Evolutionary conservation across 2,888 invertebrate genomes (phyloP), one percentile per base, ranked within the genome.

Genomic region (Brachynemurus nebulosus): DNA sequence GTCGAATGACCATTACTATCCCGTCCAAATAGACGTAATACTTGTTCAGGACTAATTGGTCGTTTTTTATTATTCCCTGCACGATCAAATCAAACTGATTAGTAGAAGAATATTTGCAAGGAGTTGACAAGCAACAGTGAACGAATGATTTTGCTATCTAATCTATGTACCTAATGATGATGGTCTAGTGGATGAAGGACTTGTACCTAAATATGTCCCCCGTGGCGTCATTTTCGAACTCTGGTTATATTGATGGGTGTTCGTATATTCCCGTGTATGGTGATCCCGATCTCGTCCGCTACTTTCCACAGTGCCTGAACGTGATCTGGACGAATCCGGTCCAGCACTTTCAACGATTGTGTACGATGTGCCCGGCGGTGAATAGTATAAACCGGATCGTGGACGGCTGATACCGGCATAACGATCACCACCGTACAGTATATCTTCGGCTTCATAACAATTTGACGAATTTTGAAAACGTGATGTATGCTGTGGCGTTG

Each of bases 361-460:
- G 66, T 88, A 88, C 46, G 85, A 86, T 52, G 88, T 88, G 50
- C 88, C 88, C 20, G 88, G 88, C 45, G 88, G 88, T 51, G 86
- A 88, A 65, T 86, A 88, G 66, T 88, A 88, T 51, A 80, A 70
- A 51, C 83, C 78, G 52, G 82, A 74, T 39, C 79, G 74, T 51
- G 73, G 71, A 54, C 79, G 67, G 62, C 67, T 68, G 60, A 68
- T 62, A 71, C 68, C 57, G 68, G 63, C 64, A 72, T 71, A 58
- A 74, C 65, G 62, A 66, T 74, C 64, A 64, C 73, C 72, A 66
- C 70, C 64, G 60, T 68, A 66, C 67, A 38, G 17, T 9, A 38
- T 21, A 21, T 44, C 44, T 34, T 44, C 44, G 9, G 44, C 44
- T 30, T 44, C 44, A 27, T 44, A 44, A 19, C 37, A 30, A 14